These are phyloP conservation scores for Carlito syrichta DNA, from an alignment of 2,113 vertebrate species.

Conservation along the genomic window DNA sequence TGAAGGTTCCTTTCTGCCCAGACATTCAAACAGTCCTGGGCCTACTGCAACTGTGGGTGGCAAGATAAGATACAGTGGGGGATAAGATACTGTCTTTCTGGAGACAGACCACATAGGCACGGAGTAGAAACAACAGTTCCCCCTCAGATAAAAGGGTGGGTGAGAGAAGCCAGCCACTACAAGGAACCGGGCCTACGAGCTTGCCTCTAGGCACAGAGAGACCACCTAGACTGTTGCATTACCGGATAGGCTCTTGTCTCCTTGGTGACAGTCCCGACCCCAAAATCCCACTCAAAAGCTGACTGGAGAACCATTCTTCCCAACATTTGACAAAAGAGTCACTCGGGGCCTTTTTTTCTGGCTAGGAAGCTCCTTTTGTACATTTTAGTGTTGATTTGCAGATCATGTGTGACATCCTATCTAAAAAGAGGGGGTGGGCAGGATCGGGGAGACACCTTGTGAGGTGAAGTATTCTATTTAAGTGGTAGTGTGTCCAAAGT, in stretches of 20 bases:
- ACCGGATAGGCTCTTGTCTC: not conserved
- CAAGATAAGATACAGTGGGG: not conserved
- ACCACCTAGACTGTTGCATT: not conserved
- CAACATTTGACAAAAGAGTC: not conserved
- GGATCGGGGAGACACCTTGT: not conserved
- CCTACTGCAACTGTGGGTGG: not conserved
- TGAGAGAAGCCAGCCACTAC: not conserved
- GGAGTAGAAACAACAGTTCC: not conserved
- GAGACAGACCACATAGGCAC: not conserved
- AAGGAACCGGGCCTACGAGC: not conserved
- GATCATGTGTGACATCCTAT: not conserved
- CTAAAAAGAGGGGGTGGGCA: not conserved
- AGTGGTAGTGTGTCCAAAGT: not conserved
- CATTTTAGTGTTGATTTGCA: not conserved
- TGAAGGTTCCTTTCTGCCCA: not conserved
- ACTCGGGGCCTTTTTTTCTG: rapidly evolving
- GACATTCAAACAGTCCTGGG: not conserved
- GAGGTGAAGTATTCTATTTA: not conserved
- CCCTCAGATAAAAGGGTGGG: not conserved
- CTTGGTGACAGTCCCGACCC: not conserved
- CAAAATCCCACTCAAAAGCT: not conserved
- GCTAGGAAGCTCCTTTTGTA: not conserved
- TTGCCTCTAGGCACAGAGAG: not conserved
- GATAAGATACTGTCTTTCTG: not conserved
- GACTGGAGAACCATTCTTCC: not conserved